A percentile compares a stretch with the other conserved stretches of the same genome.
These are phyloP conservation scores for Nyctalus aviator DNA, from an alignment of 2,797 vertebrate species.

Conservation along the genomic window DNA sequence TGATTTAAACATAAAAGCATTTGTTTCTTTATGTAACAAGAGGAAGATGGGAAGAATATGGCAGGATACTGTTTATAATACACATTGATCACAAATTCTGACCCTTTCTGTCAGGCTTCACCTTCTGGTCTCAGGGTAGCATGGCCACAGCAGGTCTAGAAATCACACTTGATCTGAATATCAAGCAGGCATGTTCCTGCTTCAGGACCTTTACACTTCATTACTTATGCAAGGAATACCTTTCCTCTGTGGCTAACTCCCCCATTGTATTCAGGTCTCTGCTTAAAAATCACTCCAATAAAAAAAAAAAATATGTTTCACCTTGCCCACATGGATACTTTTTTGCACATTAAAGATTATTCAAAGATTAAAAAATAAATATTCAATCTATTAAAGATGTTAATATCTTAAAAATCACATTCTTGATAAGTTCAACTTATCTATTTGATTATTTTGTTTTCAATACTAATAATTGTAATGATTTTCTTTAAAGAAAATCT, in stretches of 20 bases:
- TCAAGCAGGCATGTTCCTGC: background rate
- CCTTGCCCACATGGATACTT: background rate
- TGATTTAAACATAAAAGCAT: background rate
- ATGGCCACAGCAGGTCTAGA: background rate
- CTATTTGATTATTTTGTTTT: slow-evolving; percentile 9
- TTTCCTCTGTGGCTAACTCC: background rate
- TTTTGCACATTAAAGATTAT: background rate
- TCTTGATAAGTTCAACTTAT: background rate
- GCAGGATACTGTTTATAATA: background rate
- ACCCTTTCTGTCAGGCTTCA: background rate
- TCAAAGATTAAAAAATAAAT: background rate
- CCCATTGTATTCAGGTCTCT: background rate
- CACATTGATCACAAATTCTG: background rate
- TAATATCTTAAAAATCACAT: background rate
- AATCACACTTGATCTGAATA: background rate
- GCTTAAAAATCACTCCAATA: background rate
- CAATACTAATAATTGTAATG: background rate
- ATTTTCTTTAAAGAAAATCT: background rate
- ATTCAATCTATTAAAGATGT: slow-evolving; percentile 10
- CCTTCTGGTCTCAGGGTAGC: background rate
- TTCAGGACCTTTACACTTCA: background rate
- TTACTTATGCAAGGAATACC: background rate
- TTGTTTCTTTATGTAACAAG: background rate
- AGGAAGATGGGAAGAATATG: background rate
- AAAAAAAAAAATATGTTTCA: slow-evolving; percentile 9